Base-by-base conservation (phyloP, 2,888 invertebrate genomes). In the Steinernema carpocapsae region DNA sequence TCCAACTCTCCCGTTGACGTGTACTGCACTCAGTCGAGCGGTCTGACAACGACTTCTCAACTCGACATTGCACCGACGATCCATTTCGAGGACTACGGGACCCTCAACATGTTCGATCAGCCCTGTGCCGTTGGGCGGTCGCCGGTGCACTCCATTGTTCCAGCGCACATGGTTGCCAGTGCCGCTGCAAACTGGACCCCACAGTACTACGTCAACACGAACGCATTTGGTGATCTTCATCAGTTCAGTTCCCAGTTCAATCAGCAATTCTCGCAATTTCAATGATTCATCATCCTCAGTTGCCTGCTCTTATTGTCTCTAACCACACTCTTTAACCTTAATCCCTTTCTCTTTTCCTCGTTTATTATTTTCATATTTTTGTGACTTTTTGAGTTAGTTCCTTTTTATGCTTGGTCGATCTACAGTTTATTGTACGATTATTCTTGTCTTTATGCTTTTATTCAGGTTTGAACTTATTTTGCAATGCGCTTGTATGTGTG, bases 1-100 rank as follows among this genome's bases (percentile, higher is more conserved):
- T 48, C 48, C 64, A 64, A 14, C 29, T 64, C 64, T 32, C 64
- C 64, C 64, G 64, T 64, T 64, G 64, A 64, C 64, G 64, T 64
- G 32, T 64, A 32, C 64, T 64, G 32, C 12, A 26, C 64, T 32
- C 64, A 64, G 64, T 64, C 64, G 37, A 64, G 29, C 29, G 64
- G 64, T 64, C 64, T 29, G 29, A 64, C 29, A 4, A 64, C 64
- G 64, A 64, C 64, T 32, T 64, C 7, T 26, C 64, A 29, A 26
- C 24, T 7, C 29, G 64, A 64, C 32, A 29, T 1, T 29, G 64
- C 64, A n/a, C 64, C 64, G 64, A n/a, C 64, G 64, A 64, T 26
- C 29, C 64, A 64, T 6, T 29, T 64, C 29, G 64, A 64, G 64
- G 64, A 64, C 64, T 64, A 32, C 64, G 64, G 64, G 64, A 64